A percentile compares a stretch with the other conserved stretches of the same genome.
phyloP scores from a whole-genome alignment of 2,113 vertebrate species.

The Turnix velox region DNA sequence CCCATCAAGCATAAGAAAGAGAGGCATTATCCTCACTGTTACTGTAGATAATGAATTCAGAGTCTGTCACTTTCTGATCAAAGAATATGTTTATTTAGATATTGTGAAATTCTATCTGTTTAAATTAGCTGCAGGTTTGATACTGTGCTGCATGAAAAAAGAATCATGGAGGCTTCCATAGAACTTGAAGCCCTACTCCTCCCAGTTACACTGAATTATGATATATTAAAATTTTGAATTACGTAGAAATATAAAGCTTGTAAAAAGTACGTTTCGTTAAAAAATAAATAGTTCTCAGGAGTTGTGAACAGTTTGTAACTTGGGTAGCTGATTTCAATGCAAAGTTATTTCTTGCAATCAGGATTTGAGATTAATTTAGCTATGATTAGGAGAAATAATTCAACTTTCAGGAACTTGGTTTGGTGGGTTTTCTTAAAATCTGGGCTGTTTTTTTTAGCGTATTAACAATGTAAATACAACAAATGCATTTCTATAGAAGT shows the following conservation, averaged over 20 bases:
- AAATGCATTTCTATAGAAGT: not conserved
- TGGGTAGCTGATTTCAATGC: not conserved
- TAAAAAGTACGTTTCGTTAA: not conserved
- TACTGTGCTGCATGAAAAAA: not conserved
- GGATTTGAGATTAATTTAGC: not conserved
- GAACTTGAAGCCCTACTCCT: not conserved
- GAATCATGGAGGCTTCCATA: not conserved
- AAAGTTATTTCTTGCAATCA: not conserved
- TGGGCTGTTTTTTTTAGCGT: not conserved
- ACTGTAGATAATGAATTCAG: not conserved
- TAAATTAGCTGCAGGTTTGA: constrained; percentile 4
- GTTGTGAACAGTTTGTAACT: not conserved
- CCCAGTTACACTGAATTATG: not conserved
- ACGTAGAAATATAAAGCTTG: not conserved
- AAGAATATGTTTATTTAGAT: not conserved
- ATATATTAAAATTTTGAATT: not conserved
- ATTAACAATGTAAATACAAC: not conserved
- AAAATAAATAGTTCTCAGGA: not conserved
- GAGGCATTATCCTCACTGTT: not conserved
- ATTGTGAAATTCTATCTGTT: not conserved
- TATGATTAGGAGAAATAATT: not conserved
- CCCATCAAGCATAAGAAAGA: not conserved
- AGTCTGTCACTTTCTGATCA: not conserved
- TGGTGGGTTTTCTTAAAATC: not conserved
- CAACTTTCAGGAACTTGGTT: not conserved